Evolutionary conservation across 2,888 invertebrate species (phyloP).

Genomic region (Cylloceria caligata): DNA sequence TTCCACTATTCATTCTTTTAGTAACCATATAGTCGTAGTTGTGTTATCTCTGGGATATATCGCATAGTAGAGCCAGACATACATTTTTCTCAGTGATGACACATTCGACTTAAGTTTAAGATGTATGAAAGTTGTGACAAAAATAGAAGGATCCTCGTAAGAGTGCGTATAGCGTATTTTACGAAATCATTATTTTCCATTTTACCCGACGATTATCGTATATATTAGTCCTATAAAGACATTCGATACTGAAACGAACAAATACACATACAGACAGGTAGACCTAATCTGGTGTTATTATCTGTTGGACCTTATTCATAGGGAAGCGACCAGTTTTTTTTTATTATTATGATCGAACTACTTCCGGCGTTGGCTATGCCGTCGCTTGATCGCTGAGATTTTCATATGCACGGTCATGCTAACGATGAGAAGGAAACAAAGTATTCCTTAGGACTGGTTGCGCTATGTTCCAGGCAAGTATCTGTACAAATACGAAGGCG

Average conservation of each 20-base stretch:
- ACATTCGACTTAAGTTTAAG: no score
- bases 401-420: constrained; percentile 4
- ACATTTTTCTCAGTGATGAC: no score
- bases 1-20: no score
- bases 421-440: background rate
- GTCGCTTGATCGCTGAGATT: background rate
- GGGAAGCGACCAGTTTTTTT: background rate
- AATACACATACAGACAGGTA: background rate
- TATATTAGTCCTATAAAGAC: background rate
- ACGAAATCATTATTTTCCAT: background rate
- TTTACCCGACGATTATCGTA: background rate
- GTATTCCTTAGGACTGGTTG: background rate
- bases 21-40: no score
- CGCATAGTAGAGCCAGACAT: no score
- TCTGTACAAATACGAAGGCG: constrained; percentile 29
- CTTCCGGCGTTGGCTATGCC: background rate
- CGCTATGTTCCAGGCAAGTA: constrained; percentile 34
- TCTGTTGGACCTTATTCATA: background rate
- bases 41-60: no score
- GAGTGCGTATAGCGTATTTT: background rate
- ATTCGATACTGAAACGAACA: background rate
- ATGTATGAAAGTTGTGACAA: background rate
- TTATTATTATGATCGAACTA: background rate
- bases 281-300: background rate
- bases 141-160: background rate